Base-by-base conservation (phyloP, 2,797 vertebrate species). In the Cephalopachus bancanus region DNA sequence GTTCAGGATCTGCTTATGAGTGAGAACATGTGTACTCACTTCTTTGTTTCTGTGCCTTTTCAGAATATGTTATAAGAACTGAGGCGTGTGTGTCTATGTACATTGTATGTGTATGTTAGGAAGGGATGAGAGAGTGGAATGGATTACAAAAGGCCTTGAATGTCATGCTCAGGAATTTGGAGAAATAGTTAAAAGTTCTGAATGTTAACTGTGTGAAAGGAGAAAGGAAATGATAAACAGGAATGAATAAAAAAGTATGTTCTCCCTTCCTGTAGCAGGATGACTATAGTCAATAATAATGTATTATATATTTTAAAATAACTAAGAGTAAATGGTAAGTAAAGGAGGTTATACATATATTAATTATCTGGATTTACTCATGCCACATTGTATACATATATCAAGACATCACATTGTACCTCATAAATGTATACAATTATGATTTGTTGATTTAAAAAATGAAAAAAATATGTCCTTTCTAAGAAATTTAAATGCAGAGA, bases 201-300 rank as follows among this genome's bases (percentile, higher is more conserved):
- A 72, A 53, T 37, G 20, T 74, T 89, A 72, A 84, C 28, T 89
- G 10, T 55, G 33, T 59, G 15, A 51, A 83, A 67, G n/a, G 19
- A 83, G 69, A 76, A 91, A 87, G 33, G 6, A 91, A 86, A 64
- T 87, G 55, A 64, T 83, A 37, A 83, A 51, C 51, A 86, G 7
- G 75, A 81, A 19, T 65, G 62, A 84, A 78, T 83, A 62, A 59
- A 65, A 69, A 62, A 28, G 7, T 3, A 33, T 60, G 79, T 20
- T 37, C 7, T 1, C 5, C 28, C 15, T 17, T 30, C 37, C 33
- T 44, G 15, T 4, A 33, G 28, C 55, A 91, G 65, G n/a, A 17
- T 83, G 57, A 83, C 15, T 17, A 14, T 10, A 83, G 44, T 62
- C 22, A 62, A n/a, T 15, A 53, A 64, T 74, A 44, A 44, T 44